phyloP scores from a whole-genome alignment of 2,888 invertebrate species.

The Thelaira solivaga region DNA sequence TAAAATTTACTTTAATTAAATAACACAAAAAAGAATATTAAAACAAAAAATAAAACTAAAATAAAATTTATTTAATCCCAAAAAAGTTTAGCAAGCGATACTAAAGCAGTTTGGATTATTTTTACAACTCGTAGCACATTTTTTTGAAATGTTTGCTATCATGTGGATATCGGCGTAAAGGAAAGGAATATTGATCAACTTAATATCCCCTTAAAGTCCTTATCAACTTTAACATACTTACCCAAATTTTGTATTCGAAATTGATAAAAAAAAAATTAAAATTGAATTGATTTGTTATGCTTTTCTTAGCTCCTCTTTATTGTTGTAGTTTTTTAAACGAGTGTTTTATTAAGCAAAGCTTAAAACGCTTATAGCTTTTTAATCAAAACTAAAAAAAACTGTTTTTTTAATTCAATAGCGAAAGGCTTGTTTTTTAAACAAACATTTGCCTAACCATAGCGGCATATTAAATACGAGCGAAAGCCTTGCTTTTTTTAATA shows the following conservation, averaged over 20 bases:
- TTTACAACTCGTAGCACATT: background rate
- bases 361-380: too few relatives aligned
- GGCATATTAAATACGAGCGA: too few relatives aligned
- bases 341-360: too few relatives aligned
- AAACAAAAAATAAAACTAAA: background rate
- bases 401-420: too few relatives aligned
- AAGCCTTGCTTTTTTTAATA: too few relatives aligned
- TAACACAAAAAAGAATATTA: background rate
- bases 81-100: constrained; percentile 6
- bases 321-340: background rate
- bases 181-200: constrained; percentile 37
- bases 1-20: too few relatives aligned
- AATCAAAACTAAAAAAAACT: too few relatives aligned
- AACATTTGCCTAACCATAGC: too few relatives aligned
- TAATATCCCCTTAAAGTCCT: background rate
- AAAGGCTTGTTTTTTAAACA: too few relatives aligned
- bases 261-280: background rate
- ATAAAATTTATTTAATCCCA: constrained; percentile 19
- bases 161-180: constrained; percentile 37
- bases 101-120: constrained; percentile 11
- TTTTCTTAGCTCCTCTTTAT: background rate
- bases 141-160: constrained; percentile 19
- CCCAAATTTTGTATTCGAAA: background rate
- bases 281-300: background rate
- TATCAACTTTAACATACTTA: background rate